Conservation (phyloP, 2,797 vertebrate species). For the Scleropages formosus region DNA sequence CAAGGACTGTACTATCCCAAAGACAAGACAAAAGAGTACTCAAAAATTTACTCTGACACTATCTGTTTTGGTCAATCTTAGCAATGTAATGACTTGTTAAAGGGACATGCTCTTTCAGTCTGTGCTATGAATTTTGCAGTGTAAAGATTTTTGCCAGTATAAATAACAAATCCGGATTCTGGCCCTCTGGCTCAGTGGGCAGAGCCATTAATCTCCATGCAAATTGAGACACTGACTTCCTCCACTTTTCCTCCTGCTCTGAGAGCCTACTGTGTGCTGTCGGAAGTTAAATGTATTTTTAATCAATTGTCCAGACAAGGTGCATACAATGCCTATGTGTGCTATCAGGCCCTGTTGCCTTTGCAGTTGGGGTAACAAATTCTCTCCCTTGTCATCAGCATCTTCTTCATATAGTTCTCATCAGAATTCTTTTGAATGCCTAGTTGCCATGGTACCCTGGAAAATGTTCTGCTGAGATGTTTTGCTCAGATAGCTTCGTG, state of each 20-base stretch:
- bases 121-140: too few species aligned
- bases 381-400: slow-evolving; percentile 67
- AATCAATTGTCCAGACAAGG: slow-evolving; percentile 41
- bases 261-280: slow-evolving; percentile 31
- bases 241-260: slow-evolving; percentile 34
- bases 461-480: slow-evolving; percentile 61
- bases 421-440: slow-evolving; percentile 73
- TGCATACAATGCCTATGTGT: slow-evolving; percentile 39
- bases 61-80: too few species aligned
- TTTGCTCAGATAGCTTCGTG: slow-evolving; percentile 41
- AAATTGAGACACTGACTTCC: slow-evolving; percentile 32
- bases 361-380: slow-evolving; percentile 66
- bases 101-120: too few species aligned
- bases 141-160: not conserved
- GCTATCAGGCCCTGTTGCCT: slow-evolving; percentile 62
- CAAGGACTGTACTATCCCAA: too few species aligned
- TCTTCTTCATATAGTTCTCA: slow-evolving; percentile 66
- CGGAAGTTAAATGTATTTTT: slow-evolving; percentile 35
- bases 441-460: slow-evolving; percentile 76
- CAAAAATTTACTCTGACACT: too few species aligned
- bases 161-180: slow-evolving; percentile 41
- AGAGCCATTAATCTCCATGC: slow-evolving; percentile 45
- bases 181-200: slow-evolving; percentile 33
- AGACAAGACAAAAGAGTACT: too few species aligned
- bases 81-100: too few species aligned